Base-by-base conservation (phyloP, 2,888 invertebrate species). In the Sthenelais limicola region DNA sequence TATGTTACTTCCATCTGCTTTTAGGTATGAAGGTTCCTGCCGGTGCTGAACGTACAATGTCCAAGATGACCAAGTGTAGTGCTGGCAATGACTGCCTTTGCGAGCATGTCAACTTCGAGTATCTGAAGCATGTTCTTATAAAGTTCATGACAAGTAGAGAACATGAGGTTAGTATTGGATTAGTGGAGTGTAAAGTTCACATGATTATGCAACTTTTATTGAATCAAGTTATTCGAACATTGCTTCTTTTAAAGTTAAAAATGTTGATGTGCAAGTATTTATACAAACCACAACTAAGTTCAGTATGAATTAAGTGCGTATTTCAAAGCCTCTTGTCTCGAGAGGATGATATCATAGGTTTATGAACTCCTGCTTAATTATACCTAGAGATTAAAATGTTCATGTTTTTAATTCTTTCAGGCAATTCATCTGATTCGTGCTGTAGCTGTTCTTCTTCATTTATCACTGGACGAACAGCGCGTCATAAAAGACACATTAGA, bases 131-230 rank as follows among this genome's bases (percentile, higher is more conserved):
- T 89, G 97, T 97, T 77, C 92, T 97, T 76, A 92, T 97, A 2
- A 95, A 96, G 85, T 97, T 97, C 88, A 91, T 97, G 82, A 90
- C 97, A 79, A 96, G 96, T 85, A 91, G 94, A 76, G 96, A 96
- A 88, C 89, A 90, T 78, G 91, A 91, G 89, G 91, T 91, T 79
- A 21, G 72, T 73, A 26, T 35, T 43, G 18, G 9, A n/a, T n/a
- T n/a, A n/a, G n/a, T n/a, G n/a, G n/a, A n/a, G n/a, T n/a, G n/a
- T n/a, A n/a, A n/a, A n/a, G n/a, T n/a, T n/a, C n/a, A n/a, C n/a
- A n/a, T n/a, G n/a, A n/a, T n/a, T n/a, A n/a, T n/a, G n/a, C n/a
- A n/a, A n/a, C n/a, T n/a, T n/a, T n/a, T n/a, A n/a, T n/a, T n/a
- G n/a, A n/a, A n/a, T n/a, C n/a, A n/a, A n/a, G n/a, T n/a, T n/a